phyloP scores from a whole-genome alignment of 2,888 invertebrate genomes.

The Nesidiocoris tenuis region DNA sequence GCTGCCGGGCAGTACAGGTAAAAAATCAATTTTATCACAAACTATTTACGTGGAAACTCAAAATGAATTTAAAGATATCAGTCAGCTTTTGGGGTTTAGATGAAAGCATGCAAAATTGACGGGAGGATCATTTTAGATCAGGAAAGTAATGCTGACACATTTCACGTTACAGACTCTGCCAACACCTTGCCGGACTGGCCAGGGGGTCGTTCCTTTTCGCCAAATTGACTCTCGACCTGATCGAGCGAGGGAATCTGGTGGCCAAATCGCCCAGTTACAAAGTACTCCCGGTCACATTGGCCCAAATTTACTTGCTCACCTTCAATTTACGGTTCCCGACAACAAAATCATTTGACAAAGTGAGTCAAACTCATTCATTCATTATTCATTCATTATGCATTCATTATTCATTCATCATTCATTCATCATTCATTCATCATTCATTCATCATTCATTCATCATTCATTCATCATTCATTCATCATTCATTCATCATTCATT shows the following conservation, averaged over 20 bases:
- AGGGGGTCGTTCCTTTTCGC: conserved; percentile 90
- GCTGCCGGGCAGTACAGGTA: conserved; percentile 61
- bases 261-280: conserved; percentile 93
- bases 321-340: conserved; percentile 92
- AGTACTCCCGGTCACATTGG: conserved; percentile 81
- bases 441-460: too few relatives aligned
- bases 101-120: background rate
- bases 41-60: background rate
- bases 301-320: conserved; percentile 85
- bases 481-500: too few relatives aligned
- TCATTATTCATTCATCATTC: too few relatives aligned
- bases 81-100: background rate
- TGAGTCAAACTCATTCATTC: conserved; percentile 37
- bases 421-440: too few relatives aligned
- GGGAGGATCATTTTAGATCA: background rate
- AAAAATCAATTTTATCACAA: background rate
- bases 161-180: conserved; percentile 71
- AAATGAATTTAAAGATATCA: background rate
- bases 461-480: too few relatives aligned
- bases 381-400: too few relatives aligned
- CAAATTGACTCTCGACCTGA: conserved; percentile 85
- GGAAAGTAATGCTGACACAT: background rate
- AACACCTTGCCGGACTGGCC: conserved; percentile 78
- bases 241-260: conserved; percentile 87
- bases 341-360: conserved; percentile 81